Percentiles rank a stretch among this genome's conserved stretches.
phyloP scores from a whole-genome alignment of 2,888 invertebrate genomes.

The Holacanthella duospinosa region DNA sequence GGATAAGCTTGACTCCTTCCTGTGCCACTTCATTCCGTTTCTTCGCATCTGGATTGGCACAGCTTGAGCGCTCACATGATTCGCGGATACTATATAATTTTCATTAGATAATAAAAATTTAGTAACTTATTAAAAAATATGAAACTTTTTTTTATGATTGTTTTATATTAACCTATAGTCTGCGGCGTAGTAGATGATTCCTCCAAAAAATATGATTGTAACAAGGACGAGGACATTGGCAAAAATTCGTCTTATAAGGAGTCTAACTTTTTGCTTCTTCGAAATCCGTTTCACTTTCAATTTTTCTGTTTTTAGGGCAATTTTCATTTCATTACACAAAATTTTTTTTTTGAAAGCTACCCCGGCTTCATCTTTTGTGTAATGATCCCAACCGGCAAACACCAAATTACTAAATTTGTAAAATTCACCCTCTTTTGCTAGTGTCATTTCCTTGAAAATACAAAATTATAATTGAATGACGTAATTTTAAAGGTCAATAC shows the following conservation, averaged over 20 bases:
- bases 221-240: neutral
- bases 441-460: conserved; percentile 14
- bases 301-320: conserved; percentile 8
- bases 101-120: no score
- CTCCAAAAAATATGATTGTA: neutral
- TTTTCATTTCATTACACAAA: neutral
- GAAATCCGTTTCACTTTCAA: neutral
- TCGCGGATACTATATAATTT: no score
- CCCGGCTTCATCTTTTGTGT: neutral
- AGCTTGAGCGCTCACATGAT: no score
- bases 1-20: neutral
- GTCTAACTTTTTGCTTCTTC: neutral
- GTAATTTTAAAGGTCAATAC: neutral
- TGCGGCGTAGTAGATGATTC: neutral
- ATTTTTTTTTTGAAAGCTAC: conserved; percentile 8
- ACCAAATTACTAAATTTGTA: neutral
- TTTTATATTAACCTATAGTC: neutral
- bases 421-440: neutral
- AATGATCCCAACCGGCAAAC: neutral
- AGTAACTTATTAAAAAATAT: no score
- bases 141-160: no score
- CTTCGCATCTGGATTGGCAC: no score
- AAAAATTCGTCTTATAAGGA: neutral
- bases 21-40: no score
- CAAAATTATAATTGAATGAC: no score